phyloP scores from a whole-genome alignment of 2,888 invertebrate genomes.

The Kuschelorhynchus macadamiae region DNA sequence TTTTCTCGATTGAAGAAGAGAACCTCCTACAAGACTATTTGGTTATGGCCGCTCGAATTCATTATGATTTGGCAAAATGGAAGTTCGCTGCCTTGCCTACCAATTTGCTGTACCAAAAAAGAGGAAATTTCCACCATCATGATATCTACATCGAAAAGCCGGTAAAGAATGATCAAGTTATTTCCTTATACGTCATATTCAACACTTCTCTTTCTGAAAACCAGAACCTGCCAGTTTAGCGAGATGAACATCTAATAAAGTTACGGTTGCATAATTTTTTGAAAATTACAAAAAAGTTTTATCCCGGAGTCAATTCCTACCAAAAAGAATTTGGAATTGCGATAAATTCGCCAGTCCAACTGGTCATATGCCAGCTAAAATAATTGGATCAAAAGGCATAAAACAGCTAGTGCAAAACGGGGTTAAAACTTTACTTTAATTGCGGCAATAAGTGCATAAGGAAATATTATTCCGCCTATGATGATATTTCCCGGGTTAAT shows the following conservation, averaged over 20 bases:
- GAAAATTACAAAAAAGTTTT: slow-evolving; percentile 26
- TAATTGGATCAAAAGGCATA: slow-evolving; percentile 55
- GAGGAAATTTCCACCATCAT: slow-evolving; percentile 49
- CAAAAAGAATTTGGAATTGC: slow-evolving; percentile 54
- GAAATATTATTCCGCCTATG: slow-evolving; percentile 53
- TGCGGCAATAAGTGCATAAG: slow-evolving; percentile 53
- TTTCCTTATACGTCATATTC: slow-evolving; percentile 41
- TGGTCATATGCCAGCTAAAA: slow-evolving; percentile 57
- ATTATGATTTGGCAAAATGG: slow-evolving; percentile 44
- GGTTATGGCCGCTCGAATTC: slow-evolving; percentile 25
- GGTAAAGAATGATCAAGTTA: slow-evolving; percentile 48
- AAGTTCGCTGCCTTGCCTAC: slow-evolving; percentile 41
- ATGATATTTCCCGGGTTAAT: slow-evolving; percentile 54
- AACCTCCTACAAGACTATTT: slow-evolving; percentile 10
- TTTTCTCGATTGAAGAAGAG: slow-evolving; percentile 19
- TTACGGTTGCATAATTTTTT: slow-evolving; percentile 51
- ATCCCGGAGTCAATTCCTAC: slow-evolving; percentile 17
- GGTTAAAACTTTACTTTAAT: slow-evolving; percentile 53
- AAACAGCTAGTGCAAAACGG: slow-evolving; percentile 57
- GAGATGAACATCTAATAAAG: slow-evolving; percentile 57
- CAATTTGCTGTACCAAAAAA: slow-evolving; percentile 52
- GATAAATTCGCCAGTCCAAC: slow-evolving; percentile 58
- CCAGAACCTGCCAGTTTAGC: slow-evolving; percentile 57
- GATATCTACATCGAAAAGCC: slow-evolving; percentile 40
- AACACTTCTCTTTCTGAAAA: slow-evolving; percentile 51